Percentiles rank a stretch among this genome's conserved stretches.
phyloP scores from a whole-genome alignment of 2,888 invertebrate species.

The Fragum sueziense region DNA sequence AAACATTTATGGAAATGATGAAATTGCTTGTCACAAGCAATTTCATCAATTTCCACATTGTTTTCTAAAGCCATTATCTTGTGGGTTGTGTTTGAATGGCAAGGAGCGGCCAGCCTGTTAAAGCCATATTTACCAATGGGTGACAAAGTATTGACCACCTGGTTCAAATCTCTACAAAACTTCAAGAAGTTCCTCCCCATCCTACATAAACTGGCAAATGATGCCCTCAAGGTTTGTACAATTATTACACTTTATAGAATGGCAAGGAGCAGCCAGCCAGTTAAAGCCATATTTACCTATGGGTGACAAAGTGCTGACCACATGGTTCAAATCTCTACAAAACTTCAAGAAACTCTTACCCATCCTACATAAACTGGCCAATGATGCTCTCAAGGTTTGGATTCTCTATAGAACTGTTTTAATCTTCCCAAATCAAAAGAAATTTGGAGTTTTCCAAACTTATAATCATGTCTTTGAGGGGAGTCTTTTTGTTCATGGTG shows the following conservation, averaged over 20 bases:
- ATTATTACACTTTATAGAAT: no score
- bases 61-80: no score
- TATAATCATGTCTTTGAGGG: no score
- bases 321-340: slow-evolving; percentile 76
- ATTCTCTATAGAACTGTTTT: no score
- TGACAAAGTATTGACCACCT: slow-evolving; percentile 77
- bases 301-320: slow-evolving; percentile 76
- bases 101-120: slow-evolving; percentile 77
- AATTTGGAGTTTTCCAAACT: no score
- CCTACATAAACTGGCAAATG: slow-evolving; percentile 73
- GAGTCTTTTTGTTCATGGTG: no score
- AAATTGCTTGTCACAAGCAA: no score
- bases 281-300: slow-evolving; percentile 76
- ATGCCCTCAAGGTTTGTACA: slow-evolving; percentile 64
- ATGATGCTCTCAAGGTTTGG: slow-evolving; percentile 61
- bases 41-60: no score
- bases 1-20: no score
- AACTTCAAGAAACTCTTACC: slow-evolving; percentile 80
- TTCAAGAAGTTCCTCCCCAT: slow-evolving; percentile 80
- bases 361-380: slow-evolving; percentile 75
- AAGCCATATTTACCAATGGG: slow-evolving; percentile 75
- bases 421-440: no score
- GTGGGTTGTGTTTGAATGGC: no score
- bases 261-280: slow-evolving; percentile 79
- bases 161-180: slow-evolving; percentile 76